Evolutionary conservation across 2,113 vertebrate species (phyloP).

Genomic region (Sceloporus undulatus): DNA sequence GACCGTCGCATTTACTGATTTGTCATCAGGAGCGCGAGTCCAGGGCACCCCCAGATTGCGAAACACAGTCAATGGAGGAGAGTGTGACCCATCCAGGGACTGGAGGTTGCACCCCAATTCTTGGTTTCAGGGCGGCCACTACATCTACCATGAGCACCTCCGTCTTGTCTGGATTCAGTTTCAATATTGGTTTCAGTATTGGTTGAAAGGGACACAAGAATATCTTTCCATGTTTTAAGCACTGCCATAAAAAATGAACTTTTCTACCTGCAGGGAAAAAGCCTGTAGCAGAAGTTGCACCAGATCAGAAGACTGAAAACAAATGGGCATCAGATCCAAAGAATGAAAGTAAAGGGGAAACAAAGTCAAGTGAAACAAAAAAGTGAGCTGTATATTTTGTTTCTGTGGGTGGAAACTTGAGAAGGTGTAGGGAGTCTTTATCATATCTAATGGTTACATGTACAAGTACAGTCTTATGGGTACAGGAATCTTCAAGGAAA

Average conservation of each 20-base stretch:
- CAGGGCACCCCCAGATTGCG: too few species aligned
- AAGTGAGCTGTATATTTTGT: conserved; percentile 58
- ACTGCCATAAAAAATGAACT: background rate
- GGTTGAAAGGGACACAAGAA: background rate
- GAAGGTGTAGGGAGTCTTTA: background rate
- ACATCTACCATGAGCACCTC: too few species aligned
- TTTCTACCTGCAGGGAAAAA: conserved; percentile 62
- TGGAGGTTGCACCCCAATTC: too few species aligned
- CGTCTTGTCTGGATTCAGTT: too few species aligned
- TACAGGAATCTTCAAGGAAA: too few species aligned
- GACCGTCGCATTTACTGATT: too few species aligned
- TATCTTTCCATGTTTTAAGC: background rate
- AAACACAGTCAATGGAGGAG: too few species aligned
- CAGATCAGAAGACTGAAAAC: conserved; percentile 15
- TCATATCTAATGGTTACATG: background rate
- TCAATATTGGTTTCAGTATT: too few species aligned
- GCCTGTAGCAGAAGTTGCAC: conserved; percentile 63
- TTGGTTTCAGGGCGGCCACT: too few species aligned
- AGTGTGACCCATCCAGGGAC: too few species aligned
- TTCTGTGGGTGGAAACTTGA: background rate
- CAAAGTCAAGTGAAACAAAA: conserved; percentile 72
- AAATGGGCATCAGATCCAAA: conserved; percentile 55
- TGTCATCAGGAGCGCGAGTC: too few species aligned
- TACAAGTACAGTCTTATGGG: too few species aligned
- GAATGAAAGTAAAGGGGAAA: conserved; percentile 25